Base-by-base conservation (phyloP, 2,113 vertebrate genomes). In the Galeopterus variegatus region DNA sequence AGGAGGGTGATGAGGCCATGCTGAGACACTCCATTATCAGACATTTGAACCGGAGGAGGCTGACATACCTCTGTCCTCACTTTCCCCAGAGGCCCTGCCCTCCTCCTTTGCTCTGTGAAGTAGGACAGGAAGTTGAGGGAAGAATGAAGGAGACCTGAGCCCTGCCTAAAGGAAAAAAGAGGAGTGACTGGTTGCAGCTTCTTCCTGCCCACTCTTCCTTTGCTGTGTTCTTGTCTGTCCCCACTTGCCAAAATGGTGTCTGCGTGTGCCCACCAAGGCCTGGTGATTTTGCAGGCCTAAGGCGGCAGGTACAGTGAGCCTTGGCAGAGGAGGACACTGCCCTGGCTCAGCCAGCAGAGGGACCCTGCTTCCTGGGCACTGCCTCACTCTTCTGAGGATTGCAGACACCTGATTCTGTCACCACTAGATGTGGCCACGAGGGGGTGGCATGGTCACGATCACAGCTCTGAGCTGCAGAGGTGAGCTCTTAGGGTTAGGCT, bases 261-360 rank as follows among this genome's bases (percentile, higher is more conserved):
- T 3, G 23, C n/a, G 41, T 33, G 3, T 24, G 33, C 26, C 24
- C 3, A 26, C 41, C 48, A 31, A 21, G 60, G 52, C 79, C 33
- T 64, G 79, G 56, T 41, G 41, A 41, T 41, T 41, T 41, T 10
- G 45, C 58, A 73, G 70, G 6, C 31, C 17, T 0, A 6, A 15
- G 65, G 23, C 1, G 1, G 6, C 8, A 8, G 54, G 10, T 12
- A 0, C 10, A 3, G 18, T 31, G 17, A 33, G 33, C 41, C 36
- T 79, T 9, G 41, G 69, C 18, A 14, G 33, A 76, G 28, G 73
- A 36, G 81, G 88, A 52, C 36, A 48, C 33, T 90, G 31, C 62
- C 73, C 6, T 0, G 0, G 19, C 19, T 72, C 26, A 1, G 56
- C 90, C 96, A 83, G 62, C 88, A 97, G 95, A 93, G 95, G 84